Evolutionary conservation across 23 tunicate genomes (phyloP).

Genomic region (Trididemnum nubilum): DNA sequence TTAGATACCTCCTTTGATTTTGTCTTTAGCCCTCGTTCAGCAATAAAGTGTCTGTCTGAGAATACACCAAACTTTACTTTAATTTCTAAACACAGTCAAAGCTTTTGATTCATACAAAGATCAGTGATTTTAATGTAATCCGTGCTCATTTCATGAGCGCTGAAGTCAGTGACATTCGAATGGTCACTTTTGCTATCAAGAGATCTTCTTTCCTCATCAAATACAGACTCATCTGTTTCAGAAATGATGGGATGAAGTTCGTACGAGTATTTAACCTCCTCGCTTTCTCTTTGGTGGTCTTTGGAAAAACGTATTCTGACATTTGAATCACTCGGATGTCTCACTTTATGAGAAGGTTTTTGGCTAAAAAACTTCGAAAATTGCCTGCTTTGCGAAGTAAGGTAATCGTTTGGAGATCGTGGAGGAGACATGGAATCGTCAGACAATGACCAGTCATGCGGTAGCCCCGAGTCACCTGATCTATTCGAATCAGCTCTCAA

Average conservation of each 20-base stretch:
- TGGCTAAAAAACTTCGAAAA: neutral
- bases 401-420: slow-evolving; percentile 15
- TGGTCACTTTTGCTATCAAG: too few species aligned
- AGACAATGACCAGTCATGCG: slow-evolving; percentile 29
- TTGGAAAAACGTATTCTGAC: neutral
- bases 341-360: neutral
- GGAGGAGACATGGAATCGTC: slow-evolving; percentile 37
- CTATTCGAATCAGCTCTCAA: slow-evolving; percentile 39
- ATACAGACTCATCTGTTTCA: neutral
- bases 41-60: too few species aligned
- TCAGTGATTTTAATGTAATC: too few species aligned
- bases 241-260: neutral
- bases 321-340: neutral
- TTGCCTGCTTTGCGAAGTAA: neutral
- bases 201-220: neutral
- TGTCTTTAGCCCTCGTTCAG: too few species aligned
- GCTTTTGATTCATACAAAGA: too few species aligned
- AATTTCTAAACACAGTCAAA: too few species aligned
- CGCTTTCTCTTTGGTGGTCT: too few species aligned
- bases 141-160: too few species aligned
- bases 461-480: slow-evolving; percentile 58
- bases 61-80: too few species aligned
- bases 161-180: too few species aligned
- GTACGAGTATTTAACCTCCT: neutral
- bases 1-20: too few species aligned